phyloP scores from a whole-genome alignment of 2,797 vertebrate species.

The Siniperca scherzeri region DNA sequence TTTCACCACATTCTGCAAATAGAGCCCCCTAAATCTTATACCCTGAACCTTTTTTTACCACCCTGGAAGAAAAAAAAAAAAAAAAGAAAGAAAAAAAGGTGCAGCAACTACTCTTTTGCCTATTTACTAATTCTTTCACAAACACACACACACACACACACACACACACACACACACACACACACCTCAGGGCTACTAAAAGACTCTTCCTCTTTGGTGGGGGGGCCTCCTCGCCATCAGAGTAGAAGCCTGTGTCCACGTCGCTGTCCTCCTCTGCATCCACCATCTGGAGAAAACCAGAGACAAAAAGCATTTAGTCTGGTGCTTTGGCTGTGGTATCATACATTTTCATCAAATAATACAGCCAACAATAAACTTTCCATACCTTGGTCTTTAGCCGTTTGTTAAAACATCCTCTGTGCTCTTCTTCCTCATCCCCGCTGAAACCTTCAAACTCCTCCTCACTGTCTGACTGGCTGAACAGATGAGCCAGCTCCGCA shows the following conservation, averaged over 20 bases:
- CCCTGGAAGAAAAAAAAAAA: not conserved
- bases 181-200: conserved; percentile 89
- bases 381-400: conserved; percentile 76
- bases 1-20: too few species aligned
- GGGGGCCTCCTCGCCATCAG: conserved; percentile 81
- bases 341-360: not conserved
- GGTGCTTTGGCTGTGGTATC: not conserved
- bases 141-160: conserved; percentile 52
- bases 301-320: not conserved
- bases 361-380: not conserved
- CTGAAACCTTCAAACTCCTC: conserved; percentile 92
- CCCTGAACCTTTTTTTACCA: too few species aligned
- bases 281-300: conserved; percentile 66
- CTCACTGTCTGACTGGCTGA: conserved; percentile 93
- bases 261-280: conserved; percentile 82
- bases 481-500: conserved; percentile 88
- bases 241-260: conserved; percentile 78
- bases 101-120: not conserved
- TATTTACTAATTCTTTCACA: not conserved
- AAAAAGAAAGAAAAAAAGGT: too few species aligned
- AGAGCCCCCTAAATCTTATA: too few species aligned
- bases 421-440: conserved; percentile 77
- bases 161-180: not conserved
- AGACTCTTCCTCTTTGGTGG: conserved; percentile 86
- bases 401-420: conserved; percentile 37